phyloP scores from a whole-genome alignment of 2,113 vertebrate genomes.

The Lutjanus erythropterus region DNA sequence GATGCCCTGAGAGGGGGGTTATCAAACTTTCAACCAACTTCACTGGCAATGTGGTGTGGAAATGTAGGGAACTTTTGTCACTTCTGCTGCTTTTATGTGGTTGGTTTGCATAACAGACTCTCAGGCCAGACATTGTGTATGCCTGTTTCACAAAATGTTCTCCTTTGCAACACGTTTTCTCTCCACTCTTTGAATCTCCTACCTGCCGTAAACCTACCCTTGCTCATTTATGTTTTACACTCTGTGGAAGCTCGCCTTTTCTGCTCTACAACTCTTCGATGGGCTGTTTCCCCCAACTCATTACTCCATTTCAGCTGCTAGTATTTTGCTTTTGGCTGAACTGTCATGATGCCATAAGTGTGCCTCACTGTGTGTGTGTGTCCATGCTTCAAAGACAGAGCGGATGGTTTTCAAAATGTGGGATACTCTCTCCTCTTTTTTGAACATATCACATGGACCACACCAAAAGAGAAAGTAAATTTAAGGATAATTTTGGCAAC shows the following conservation, averaged over 20 bases:
- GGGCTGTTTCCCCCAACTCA: neutral
- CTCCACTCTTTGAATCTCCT: neutral
- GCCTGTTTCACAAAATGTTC: neutral
- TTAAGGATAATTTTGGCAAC: neutral
- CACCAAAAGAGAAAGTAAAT: neutral
- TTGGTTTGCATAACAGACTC: neutral
- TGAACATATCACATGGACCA: too few species aligned
- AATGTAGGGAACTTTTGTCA: neutral
- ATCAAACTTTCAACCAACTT: neutral
- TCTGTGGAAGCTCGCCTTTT: neutral
- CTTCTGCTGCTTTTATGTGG: neutral
- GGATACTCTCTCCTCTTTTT: neutral
- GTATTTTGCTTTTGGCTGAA: neutral
- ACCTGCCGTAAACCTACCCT: neutral
- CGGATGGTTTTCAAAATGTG: neutral
- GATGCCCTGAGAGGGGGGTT: neutral
- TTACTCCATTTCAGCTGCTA: neutral
- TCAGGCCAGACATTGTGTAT: neutral
- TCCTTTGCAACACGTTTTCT: neutral
- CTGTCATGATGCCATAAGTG: neutral
- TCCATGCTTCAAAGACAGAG: neutral
- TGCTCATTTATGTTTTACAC: slow-evolving; percentile 1
- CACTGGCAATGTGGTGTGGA: neutral
- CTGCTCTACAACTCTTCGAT: neutral
- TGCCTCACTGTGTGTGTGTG: neutral